These are phyloP conservation scores for Paedocypris sp. DNA, from an alignment of 2,113 vertebrate species.

Conservation along the genomic window DNA sequence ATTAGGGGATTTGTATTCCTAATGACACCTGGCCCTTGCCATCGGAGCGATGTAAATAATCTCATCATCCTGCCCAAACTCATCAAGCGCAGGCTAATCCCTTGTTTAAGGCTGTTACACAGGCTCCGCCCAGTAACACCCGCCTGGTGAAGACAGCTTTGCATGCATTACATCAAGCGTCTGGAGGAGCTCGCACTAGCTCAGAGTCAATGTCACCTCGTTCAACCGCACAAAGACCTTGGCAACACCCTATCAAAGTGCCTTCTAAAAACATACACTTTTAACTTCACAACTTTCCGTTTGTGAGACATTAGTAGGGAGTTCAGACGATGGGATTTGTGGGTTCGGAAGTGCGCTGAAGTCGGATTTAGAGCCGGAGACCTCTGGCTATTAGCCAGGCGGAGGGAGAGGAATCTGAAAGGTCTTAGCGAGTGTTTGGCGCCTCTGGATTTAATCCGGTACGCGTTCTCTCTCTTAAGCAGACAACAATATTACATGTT, in stretches of 20 bases:
- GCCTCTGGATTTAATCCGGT: neutral
- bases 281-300: conserved; percentile 38
- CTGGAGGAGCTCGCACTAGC: conserved; percentile 39
- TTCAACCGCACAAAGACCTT: conserved; percentile 46
- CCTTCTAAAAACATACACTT: conserved; percentile 36
- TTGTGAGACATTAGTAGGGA: conserved; percentile 40
- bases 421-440: neutral
- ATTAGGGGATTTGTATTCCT: conserved; percentile 70
- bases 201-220: conserved; percentile 54
- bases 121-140: conserved; percentile 65
- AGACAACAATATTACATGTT: conserved; percentile 4
- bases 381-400: conserved; percentile 26
- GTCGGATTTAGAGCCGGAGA: conserved; percentile 39
- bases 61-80: conserved; percentile 60
- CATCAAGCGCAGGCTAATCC: conserved; percentile 66
- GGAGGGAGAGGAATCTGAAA: conserved; percentile 5
- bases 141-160: conserved; percentile 62
- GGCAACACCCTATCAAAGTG: conserved; percentile 43
- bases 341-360: conserved; percentile 35
- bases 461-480: neutral
- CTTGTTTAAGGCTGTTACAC: conserved; percentile 72
- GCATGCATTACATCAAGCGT: conserved; percentile 60
- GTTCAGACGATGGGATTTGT: conserved; percentile 44
- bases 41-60: conserved; percentile 66
- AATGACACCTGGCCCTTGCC: conserved; percentile 67